Evolutionary conservation across 2,797 vertebrate species (phyloP).

Genomic region (Morus bassanus): DNA sequence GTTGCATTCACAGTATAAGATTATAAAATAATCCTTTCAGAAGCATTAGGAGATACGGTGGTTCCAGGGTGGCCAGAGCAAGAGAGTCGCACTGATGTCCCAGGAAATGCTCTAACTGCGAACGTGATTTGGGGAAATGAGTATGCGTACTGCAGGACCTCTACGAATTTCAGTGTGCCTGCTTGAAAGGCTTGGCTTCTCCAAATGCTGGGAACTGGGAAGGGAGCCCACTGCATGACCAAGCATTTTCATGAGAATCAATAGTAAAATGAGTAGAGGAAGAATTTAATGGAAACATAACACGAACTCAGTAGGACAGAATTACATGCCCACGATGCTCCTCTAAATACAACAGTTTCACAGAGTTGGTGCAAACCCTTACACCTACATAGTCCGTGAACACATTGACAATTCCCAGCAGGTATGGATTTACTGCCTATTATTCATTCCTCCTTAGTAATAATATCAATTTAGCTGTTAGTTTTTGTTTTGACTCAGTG

Average conservation of each 20-base stretch:
- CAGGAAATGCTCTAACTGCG: rapidly evolving
- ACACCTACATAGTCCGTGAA: background rate
- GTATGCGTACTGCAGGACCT: background rate
- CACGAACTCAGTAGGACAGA: background rate
- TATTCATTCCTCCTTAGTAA: conserved; percentile 50
- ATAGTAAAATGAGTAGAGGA: background rate
- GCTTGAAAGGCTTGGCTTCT: background rate
- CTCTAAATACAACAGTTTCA: background rate
- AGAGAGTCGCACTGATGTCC: background rate
- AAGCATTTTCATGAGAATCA: background rate
- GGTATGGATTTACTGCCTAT: conserved; percentile 46
- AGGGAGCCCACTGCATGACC: background rate
- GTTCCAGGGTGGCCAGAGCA: conserved; percentile 10
- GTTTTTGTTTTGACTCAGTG: conserved; percentile 58
- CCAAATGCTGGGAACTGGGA: background rate
- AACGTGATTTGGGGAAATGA: background rate
- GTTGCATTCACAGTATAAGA: conserved; percentile 48
- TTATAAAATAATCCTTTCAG: conserved; percentile 61
- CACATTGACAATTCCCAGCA: conserved; percentile 31
- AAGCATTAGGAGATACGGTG: background rate
- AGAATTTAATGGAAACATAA: background rate
- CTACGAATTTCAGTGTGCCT: background rate
- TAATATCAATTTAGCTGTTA: conserved; percentile 59
- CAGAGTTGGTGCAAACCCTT: background rate
- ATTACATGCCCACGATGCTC: background rate